Evolutionary conservation across 2,888 invertebrate genomes (phyloP).

Genomic region (Caenorhabditis sp.): DNA sequence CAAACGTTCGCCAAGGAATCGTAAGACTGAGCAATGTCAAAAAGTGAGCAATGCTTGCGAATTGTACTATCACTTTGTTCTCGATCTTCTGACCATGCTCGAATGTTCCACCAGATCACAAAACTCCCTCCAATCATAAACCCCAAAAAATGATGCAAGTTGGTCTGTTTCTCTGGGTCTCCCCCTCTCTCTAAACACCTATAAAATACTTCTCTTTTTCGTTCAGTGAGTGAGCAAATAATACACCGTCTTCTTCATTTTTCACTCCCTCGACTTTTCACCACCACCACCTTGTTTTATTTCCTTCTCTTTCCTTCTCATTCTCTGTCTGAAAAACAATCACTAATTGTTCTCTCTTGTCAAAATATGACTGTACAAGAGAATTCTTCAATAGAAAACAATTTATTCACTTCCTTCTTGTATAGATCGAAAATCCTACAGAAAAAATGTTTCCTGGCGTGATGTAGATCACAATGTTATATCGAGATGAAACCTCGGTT

Average conservation of each 20-base stretch:
- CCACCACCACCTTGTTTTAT: background rate
- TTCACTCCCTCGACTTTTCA: background rate
- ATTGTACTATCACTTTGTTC: constrained; percentile 1
- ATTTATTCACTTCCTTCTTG: too few species aligned
- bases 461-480: too few species aligned
- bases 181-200: background rate
- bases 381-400: too few species aligned
- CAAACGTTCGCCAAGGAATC: too few species aligned
- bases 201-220: constrained; percentile 1
- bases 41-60: background rate
- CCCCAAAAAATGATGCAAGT: constrained; percentile 27
- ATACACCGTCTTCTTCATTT: background rate
- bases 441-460: too few species aligned
- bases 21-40: too few species aligned
- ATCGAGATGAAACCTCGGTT: too few species aligned
- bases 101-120: constrained; percentile 3
- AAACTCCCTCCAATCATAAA: background rate
- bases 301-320: too few species aligned
- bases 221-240: constrained; percentile 17
- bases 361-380: too few species aligned
- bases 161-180: background rate
- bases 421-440: too few species aligned
- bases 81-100: background rate
- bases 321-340: too few species aligned
- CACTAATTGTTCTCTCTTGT: too few species aligned